A percentile compares a stretch with the other conserved stretches of the same genome.
Conservation (phyloP, 2,888 invertebrate species). For the Andrena hattorfiana region DNA sequence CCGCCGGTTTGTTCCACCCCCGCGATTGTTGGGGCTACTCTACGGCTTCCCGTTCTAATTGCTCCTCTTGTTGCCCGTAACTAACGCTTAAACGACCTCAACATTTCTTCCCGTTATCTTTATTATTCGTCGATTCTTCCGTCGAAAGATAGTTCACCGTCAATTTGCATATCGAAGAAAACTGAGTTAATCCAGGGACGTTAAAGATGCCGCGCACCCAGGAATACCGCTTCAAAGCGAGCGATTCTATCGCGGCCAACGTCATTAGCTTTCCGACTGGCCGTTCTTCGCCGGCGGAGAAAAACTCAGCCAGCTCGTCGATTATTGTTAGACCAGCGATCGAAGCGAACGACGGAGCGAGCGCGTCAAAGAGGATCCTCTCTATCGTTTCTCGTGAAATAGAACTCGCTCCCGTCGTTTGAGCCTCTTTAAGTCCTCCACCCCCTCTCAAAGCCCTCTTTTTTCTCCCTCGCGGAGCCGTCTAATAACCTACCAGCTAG, state of each 20-base stretch:
- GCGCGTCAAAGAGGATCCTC: slow-evolving; percentile 54
- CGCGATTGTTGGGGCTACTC: slow-evolving; percentile 60
- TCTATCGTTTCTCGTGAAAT: slow-evolving; percentile 62
- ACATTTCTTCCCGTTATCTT: slow-evolving; percentile 26
- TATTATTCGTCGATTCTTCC: too few species aligned
- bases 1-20: slow-evolving; percentile 59
- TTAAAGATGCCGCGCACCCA: background rate
- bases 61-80: slow-evolving; percentile 56
- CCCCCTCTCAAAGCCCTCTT: background rate
- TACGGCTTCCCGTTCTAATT: slow-evolving; percentile 70
- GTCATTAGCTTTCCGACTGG: background rate
- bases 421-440: slow-evolving; percentile 41
- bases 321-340: slow-evolving; percentile 51
- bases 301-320: slow-evolving; percentile 23
- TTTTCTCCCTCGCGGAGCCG: slow-evolving; percentile 47
- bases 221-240: background rate
- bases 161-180: background rate
- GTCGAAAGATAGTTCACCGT: background rate
- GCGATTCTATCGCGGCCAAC: background rate
- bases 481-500: slow-evolving; percentile 66
- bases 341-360: slow-evolving; percentile 29
- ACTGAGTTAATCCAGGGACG: background rate
- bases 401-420: slow-evolving; percentile 61
- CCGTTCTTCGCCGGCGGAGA: background rate
- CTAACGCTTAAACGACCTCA: slow-evolving; percentile 49